Evolutionary conservation across 1,140 invertebrate genomes (phyloP).

Genomic region (Probaryconus sp.): DNA sequence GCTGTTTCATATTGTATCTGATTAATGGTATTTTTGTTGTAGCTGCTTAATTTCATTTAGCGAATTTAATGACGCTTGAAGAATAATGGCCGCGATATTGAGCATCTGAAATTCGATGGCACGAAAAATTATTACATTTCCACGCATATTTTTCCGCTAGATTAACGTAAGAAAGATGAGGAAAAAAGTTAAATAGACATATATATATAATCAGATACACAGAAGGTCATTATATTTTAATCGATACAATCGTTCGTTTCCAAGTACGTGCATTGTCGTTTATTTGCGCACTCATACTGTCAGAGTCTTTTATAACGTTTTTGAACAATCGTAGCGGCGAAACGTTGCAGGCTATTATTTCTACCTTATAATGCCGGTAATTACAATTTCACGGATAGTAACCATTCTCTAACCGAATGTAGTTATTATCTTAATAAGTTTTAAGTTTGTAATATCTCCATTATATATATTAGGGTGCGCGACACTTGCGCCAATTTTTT

Average conservation of each 20-base stretch:
- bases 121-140: constrained; percentile 1
- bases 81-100: constrained; percentile 26
- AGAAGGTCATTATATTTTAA: not conserved
- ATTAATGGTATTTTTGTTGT: constrained; percentile 50
- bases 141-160: too few relatives aligned
- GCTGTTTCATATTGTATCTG: constrained; percentile 45
- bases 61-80: constrained; percentile 49
- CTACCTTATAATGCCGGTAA: constrained; percentile 34
- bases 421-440: constrained; percentile 34
- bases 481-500: too few relatives aligned
- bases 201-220: too few relatives aligned
- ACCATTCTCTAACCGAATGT: constrained; percentile 34
- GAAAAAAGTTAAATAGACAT: too few relatives aligned
- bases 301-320: constrained; percentile 42
- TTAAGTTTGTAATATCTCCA: not conserved
- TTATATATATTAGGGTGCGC: too few relatives aligned
- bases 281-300: constrained; percentile 55
- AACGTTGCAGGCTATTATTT: constrained; percentile 31
- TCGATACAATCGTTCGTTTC: constrained; percentile 30
- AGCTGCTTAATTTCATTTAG: constrained; percentile 36
- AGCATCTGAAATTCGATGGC: constrained; percentile 18
- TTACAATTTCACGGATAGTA: constrained; percentile 37
- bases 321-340: constrained; percentile 30
- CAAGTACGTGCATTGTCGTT: constrained; percentile 39
- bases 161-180: too few relatives aligned